These are phyloP conservation scores for Uloborus plumipes DNA, from an alignment of 2,888 invertebrate species.

Conservation along the genomic window DNA sequence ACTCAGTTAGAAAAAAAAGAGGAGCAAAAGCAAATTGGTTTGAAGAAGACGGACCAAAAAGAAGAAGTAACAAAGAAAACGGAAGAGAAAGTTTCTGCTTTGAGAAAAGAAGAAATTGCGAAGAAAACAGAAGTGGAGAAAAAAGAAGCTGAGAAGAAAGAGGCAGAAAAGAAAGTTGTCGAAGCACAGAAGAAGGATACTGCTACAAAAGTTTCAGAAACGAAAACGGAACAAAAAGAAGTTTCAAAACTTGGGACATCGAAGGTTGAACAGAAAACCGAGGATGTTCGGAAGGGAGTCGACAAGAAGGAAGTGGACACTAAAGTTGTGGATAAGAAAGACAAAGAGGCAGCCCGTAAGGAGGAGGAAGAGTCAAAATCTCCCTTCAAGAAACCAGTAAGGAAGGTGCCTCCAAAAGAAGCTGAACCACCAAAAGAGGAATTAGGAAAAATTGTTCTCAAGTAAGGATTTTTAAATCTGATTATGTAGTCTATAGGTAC, in stretches of 20 bases:
- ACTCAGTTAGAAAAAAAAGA: slow-evolving; percentile 26
- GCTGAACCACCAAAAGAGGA: slow-evolving; percentile 31
- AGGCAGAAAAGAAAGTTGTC: slow-evolving; percentile 18
- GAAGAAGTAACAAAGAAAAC: slow-evolving; percentile 26
- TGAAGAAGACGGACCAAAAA: slow-evolving; percentile 17
- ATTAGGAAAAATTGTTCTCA: slow-evolving; percentile 54
- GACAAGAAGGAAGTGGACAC: not conserved
- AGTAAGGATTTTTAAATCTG: slow-evolving; percentile 37
- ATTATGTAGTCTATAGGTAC: no score
- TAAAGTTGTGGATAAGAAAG: not conserved
- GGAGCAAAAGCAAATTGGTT: slow-evolving; percentile 10
- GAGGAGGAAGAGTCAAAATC: slow-evolving; percentile 3
- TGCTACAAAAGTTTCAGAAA: not conserved
- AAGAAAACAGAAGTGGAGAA: not conserved
- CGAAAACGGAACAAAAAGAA: not conserved
- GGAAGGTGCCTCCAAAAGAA: slow-evolving; percentile 17
- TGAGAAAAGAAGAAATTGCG: slow-evolving; percentile 16
- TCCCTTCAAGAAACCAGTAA: slow-evolving; percentile 7
- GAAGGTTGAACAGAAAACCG: not conserved
- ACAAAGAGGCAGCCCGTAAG: not conserved
- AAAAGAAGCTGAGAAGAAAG: slow-evolving; percentile 15
- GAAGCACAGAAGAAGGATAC: not conserved
- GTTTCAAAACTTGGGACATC: slow-evolving; percentile 3
- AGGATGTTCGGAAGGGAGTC: not conserved
- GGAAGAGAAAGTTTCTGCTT: slow-evolving; percentile 9